A percentile compares a stretch with the other conserved stretches of the same genome.
phyloP scores from a whole-genome alignment of 1,140 invertebrate genomes.

The Drosophila sulfurigaster region DNA sequence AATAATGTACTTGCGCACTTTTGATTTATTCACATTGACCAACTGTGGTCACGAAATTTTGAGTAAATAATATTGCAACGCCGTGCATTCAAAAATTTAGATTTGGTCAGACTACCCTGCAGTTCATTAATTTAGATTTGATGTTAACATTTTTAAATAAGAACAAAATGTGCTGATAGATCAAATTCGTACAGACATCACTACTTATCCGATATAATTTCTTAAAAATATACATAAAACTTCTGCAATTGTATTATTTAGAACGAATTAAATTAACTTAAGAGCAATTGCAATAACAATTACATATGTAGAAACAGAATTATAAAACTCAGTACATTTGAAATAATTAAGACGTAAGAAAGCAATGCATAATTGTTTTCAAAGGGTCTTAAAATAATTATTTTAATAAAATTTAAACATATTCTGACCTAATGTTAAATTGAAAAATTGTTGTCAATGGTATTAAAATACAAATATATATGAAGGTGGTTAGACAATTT shows the following conservation, averaged over 20 bases:
- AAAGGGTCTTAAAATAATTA: conserved; percentile 2
- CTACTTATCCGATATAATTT: conserved; percentile 16
- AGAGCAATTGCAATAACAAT: not conserved
- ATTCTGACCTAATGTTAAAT: not conserved
- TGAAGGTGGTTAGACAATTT: conserved; percentile 7
- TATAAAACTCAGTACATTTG: not conserved
- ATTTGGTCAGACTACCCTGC: too few relatives aligned
- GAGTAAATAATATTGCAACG: too few relatives aligned
- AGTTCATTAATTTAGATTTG: not conserved
- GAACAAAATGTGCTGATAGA: too few relatives aligned
- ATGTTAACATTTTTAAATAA: too few relatives aligned
- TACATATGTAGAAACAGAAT: not conserved
- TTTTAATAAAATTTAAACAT: not conserved
- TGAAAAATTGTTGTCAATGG: not conserved
- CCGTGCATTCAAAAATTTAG: not conserved
- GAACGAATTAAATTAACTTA: not conserved
- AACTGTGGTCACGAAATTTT: too few relatives aligned
- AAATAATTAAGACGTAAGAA: not conserved
- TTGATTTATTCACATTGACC: too few relatives aligned
- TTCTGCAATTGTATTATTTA: not conserved
- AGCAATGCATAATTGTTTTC: conserved; percentile 10
- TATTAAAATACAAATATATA: not conserved
- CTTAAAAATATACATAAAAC: not conserved
- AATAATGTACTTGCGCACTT: too few relatives aligned
- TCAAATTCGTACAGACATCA: not conserved